Evolutionary conservation across 2,113 vertebrate species (phyloP).

Genomic region (Nothoprocta perdicaria): DNA sequence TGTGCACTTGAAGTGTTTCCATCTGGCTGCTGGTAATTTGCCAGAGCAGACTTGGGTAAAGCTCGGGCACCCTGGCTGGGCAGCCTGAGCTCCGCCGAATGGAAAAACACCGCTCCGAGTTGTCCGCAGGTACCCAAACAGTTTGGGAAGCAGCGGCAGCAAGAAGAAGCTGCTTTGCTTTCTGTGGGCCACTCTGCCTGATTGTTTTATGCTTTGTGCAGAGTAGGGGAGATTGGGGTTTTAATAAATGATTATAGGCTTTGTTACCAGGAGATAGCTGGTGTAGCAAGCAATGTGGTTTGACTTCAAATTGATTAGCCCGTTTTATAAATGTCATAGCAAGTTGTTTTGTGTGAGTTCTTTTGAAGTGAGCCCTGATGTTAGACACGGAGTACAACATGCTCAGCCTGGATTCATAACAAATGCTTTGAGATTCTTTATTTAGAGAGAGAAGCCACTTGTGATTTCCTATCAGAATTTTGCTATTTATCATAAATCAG

Average conservation of each 20-base stretch:
- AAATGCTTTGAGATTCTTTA: conserved; percentile 78
- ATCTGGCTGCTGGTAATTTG: conserved; percentile 63
- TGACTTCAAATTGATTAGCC: conserved; percentile 82
- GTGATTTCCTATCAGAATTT: conserved; percentile 78
- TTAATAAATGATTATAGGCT: conserved; percentile 81
- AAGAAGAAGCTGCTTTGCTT: conserved; percentile 41
- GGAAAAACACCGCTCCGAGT: conserved; percentile 17
- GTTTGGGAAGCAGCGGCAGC: conserved; percentile 54
- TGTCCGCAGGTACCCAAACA: conserved; percentile 28
- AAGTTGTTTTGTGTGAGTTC: conserved; percentile 75
- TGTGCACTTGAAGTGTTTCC: conserved; percentile 45
- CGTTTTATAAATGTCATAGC: conserved; percentile 81
- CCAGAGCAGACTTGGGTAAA: not conserved
- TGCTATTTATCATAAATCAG: conserved; percentile 79
- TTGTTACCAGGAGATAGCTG: conserved; percentile 77
- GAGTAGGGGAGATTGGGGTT: conserved; percentile 70
- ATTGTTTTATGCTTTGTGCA: conserved; percentile 50
- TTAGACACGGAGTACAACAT: conserved; percentile 71
- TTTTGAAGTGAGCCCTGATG: conserved; percentile 78
- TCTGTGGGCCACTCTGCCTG: conserved; percentile 19
- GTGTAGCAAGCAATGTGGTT: conserved; percentile 78
- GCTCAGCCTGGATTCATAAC: conserved; percentile 77
- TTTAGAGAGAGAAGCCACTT: conserved; percentile 79
- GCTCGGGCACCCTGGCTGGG: not conserved
- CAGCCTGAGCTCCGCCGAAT: not conserved